These are phyloP conservation scores for Zophobas morio DNA, from an alignment of 1,140 invertebrate species.

Conservation along the genomic window DNA sequence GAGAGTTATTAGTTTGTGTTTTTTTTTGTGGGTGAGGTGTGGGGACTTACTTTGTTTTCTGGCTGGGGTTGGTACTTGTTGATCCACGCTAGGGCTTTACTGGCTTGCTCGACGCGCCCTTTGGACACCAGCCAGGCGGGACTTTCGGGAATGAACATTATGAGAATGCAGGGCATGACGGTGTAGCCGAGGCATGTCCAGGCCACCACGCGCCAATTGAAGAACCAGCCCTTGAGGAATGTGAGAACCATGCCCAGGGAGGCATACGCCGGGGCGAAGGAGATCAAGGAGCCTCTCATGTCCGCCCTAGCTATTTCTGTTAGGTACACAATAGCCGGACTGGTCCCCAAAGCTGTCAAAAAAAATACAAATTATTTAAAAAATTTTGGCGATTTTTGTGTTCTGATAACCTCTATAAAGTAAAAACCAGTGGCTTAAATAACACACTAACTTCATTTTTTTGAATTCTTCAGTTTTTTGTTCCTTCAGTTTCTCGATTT, in stretches of 20 bases:
- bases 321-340: constrained; percentile 75
- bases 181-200: constrained; percentile 72
- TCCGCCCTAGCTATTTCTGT: constrained; percentile 74
- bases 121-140: constrained; percentile 76
- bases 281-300: constrained; percentile 70
- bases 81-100: constrained; percentile 69
- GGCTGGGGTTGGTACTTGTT: constrained; percentile 65
- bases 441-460: too few relatives aligned
- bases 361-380: constrained; percentile 21
- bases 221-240: constrained; percentile 73
- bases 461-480: too few relatives aligned
- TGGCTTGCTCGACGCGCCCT: constrained; percentile 71
- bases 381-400: constrained; percentile 2
- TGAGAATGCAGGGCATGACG: constrained; percentile 71
- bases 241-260: constrained; percentile 71
- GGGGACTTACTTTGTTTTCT: constrained; percentile 61
- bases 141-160: constrained; percentile 78
- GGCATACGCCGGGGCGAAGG: constrained; percentile 56
- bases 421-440: too few relatives aligned
- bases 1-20: constrained; percentile 3
- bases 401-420: too few relatives aligned
- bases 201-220: constrained; percentile 74
- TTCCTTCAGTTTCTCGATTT: too few relatives aligned
- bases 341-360: constrained; percentile 69
- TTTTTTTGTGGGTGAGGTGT: constrained; percentile 29